Conservation (phyloP, 2,113 vertebrate genomes). For the Epinephelus cyanopodus region DNA sequence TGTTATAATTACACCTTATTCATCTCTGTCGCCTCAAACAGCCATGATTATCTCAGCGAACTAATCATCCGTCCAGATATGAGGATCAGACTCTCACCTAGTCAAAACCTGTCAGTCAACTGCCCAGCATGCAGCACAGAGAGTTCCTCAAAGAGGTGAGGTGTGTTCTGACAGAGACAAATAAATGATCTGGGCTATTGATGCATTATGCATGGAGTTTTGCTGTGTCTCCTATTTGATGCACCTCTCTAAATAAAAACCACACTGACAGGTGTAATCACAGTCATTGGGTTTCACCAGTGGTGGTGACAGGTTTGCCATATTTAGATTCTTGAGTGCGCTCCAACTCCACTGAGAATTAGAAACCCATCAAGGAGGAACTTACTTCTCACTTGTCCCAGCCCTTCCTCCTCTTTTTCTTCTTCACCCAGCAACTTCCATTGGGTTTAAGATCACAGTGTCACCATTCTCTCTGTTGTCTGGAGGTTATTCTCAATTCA, state of each 20-base stretch:
- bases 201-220: slow-evolving; percentile 22
- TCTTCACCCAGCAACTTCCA: slow-evolving; percentile 7
- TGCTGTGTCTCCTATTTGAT: not conserved
- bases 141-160: not conserved
- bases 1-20: slow-evolving; percentile 64
- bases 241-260: slow-evolving; percentile 15
- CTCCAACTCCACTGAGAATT: not conserved
- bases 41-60: slow-evolving; percentile 60
- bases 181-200: not conserved
- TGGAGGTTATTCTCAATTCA: slow-evolving; percentile 29
- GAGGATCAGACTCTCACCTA: slow-evolving; percentile 15
- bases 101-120: slow-evolving; percentile 49
- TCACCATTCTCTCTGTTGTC: not conserved
- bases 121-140: not conserved
- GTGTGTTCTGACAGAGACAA: slow-evolving; percentile 3
- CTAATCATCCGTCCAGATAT: slow-evolving; percentile 41
- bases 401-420: not conserved
- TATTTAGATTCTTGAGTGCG: slow-evolving; percentile 10
- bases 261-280: not conserved
- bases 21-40: not conserved
- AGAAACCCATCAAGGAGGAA: not conserved
- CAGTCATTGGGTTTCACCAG: not conserved
- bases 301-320: slow-evolving; percentile 8
- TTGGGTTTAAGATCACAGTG: slow-evolving; percentile 13
- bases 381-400: not conserved